Evolutionary conservation across 2,888 invertebrate species (phyloP).

Genomic region (Ditula angustiorana): DNA sequence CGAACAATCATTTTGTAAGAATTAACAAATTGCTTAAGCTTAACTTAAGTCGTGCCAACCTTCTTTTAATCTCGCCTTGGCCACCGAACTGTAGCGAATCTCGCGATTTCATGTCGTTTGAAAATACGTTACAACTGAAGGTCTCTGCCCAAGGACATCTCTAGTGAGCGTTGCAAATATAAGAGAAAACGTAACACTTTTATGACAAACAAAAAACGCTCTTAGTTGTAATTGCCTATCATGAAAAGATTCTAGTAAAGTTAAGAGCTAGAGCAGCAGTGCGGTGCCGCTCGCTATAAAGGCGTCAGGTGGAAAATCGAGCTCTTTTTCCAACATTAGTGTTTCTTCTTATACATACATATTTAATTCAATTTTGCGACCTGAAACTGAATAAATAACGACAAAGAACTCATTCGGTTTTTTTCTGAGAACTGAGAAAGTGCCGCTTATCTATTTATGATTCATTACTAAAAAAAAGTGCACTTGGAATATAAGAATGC

Average conservation of each 20-base stretch:
- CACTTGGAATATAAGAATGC: too few species aligned
- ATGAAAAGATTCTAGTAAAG: background rate
- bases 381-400: background rate
- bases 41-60: constrained; percentile 28
- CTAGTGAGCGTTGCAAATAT: constrained; percentile 9
- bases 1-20: constrained; percentile 35
- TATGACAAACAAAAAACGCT: background rate
- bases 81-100: constrained; percentile 31
- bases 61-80: constrained; percentile 36
- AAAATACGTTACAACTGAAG: constrained; percentile 25
- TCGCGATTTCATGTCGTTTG: constrained; percentile 35
- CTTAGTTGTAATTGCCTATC: background rate
- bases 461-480: too few species aligned
- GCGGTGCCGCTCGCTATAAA: background rate
- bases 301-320: constrained; percentile 19
- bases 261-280: background rate
- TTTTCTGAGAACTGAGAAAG: background rate
- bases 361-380: constrained; percentile 21
- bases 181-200: background rate
- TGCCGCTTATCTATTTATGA: background rate
- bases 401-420: background rate
- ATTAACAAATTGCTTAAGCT: constrained; percentile 39
- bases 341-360: constrained; percentile 18
- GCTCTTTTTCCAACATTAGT: constrained; percentile 19
- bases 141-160: constrained; percentile 21